A percentile compares a stretch with the other conserved stretches of the same genome.
phyloP scores from a whole-genome alignment of 2,888 invertebrate genomes.

The Galerucella nymphaeae region DNA sequence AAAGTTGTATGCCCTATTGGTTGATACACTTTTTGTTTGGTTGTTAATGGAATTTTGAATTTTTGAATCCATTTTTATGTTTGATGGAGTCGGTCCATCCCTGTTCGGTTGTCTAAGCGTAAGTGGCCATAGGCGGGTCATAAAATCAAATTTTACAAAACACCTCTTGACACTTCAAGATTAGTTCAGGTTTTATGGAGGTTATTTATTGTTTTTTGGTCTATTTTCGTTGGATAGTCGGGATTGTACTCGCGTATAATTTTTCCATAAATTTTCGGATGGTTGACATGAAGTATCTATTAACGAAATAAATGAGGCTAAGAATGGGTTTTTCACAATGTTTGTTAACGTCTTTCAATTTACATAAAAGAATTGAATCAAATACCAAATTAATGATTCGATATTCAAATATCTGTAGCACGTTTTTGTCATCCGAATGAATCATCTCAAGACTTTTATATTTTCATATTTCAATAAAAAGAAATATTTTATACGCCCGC shows the following conservation, averaged over 20 bases:
- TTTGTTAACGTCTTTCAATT: too few species aligned
- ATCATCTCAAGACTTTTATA: too few species aligned
- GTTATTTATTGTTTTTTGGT: constrained; percentile 40
- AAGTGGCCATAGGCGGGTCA: constrained; percentile 43
- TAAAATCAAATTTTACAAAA: constrained; percentile 44
- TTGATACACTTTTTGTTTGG: too few species aligned
- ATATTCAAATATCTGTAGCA: neutral
- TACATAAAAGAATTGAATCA: constrained; percentile 28
- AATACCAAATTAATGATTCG: neutral
- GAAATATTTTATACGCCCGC: neutral
- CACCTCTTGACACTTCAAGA: constrained; percentile 41
- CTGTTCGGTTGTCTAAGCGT: constrained; percentile 28
- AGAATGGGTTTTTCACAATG: constrained; percentile 35
- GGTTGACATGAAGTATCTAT: constrained; percentile 41
- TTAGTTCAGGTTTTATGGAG: constrained; percentile 41
- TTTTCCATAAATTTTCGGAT: constrained; percentile 35
- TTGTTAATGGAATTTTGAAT: too few species aligned
- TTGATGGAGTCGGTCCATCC: neutral
- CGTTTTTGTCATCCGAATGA: too few species aligned
- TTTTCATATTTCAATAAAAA: too few species aligned
- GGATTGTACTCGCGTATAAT: constrained; percentile 30
- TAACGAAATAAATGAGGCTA: constrained; percentile 38
- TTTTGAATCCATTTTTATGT: too few species aligned
- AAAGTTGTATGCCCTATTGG: too few species aligned
- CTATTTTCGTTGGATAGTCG: constrained; percentile 39